Percentiles rank a stretch among this genome's conserved stretches.
phyloP scores from a whole-genome alignment of 2,888 invertebrate species.

The Tholera decimalis region DNA sequence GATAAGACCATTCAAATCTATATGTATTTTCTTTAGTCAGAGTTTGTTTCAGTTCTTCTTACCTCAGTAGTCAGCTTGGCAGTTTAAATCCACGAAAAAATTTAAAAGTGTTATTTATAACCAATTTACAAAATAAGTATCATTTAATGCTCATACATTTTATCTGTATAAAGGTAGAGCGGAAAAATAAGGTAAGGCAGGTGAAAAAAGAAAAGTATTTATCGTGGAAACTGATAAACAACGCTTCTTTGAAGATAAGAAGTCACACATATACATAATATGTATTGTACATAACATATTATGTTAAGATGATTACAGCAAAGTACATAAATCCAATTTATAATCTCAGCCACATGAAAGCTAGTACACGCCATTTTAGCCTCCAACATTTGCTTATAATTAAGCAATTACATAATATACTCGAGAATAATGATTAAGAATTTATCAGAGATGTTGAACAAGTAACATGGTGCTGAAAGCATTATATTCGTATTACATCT shows the following conservation, averaged over 20 bases:
- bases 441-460: conserved; percentile 33
- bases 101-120: no score
- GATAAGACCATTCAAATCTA: no score
- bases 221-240: no score
- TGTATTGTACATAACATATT: no score
- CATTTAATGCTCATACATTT: neutral
- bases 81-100: no score
- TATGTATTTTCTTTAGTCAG: no score
- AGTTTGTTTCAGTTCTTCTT: no score
- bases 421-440: conserved; percentile 27
- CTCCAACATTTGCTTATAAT: conserved; percentile 31
- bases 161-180: neutral
- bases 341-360: conserved; percentile 3
- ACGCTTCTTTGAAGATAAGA: neutral
- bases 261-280: no score
- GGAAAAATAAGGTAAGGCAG: no score
- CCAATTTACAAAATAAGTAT: no score
- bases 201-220: neutral
- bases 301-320: neutral
- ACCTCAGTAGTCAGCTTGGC: no score
- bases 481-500: neutral
- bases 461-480: conserved; percentile 22
- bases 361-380: neutral
- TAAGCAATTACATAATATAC: conserved; percentile 22
- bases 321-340: neutral